Evolutionary conservation across 2,113 vertebrate genomes (phyloP).

Genomic region (Notarius quadriscutis): DNA sequence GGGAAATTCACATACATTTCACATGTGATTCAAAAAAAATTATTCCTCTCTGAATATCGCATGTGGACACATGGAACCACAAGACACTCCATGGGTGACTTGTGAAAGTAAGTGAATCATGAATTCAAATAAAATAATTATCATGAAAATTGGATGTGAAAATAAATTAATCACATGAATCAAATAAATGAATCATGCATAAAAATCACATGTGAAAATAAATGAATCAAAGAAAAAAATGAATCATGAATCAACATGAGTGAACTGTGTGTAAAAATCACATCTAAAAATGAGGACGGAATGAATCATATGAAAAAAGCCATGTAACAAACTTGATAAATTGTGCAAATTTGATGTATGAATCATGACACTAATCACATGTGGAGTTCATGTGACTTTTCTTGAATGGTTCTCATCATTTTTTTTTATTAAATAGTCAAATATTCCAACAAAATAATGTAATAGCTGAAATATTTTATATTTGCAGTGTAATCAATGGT

Average conservation of each 20-base stretch:
- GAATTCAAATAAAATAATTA: too few relatives aligned
- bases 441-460: neutral
- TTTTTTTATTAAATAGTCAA: neutral
- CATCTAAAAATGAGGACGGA: too few relatives aligned
- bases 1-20: neutral
- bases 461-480: neutral
- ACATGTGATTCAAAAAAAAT: neutral
- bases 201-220: neutral
- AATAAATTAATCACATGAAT: neutral
- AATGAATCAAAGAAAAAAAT: neutral
- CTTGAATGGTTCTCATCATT: neutral
- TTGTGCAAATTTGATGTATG: neutral
- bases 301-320: neutral
- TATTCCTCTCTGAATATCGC: too few relatives aligned
- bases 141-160: too few relatives aligned
- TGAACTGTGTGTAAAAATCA: neutral
- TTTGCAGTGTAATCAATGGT: slow-evolving; percentile 10
- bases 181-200: neutral
- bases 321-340: neutral
- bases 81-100: neutral
- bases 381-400: neutral
- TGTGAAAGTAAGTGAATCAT: neutral
- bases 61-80: neutral
- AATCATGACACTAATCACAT: neutral
- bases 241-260: neutral